A percentile compares a stretch with the other conserved stretches of the same genome.
phyloP scores from a whole-genome alignment of 2,888 invertebrate genomes.

The Apamea monoglypha region DNA sequence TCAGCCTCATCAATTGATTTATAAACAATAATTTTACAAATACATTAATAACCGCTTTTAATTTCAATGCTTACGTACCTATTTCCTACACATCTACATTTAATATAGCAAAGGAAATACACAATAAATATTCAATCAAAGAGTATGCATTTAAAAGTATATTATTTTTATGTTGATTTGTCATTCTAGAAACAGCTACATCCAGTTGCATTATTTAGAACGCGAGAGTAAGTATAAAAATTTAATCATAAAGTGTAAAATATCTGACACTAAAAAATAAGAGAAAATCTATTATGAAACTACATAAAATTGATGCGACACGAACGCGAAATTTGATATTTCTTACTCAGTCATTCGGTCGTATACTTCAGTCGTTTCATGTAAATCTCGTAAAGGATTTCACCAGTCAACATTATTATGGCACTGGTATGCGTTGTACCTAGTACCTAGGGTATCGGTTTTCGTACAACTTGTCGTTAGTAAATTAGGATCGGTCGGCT shows the following conservation, averaged over 20 bases:
- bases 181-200: background rate
- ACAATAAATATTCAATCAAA: background rate
- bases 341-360: conserved; percentile 42
- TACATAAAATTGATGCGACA: conserved; percentile 47
- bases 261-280: conserved; percentile 11
- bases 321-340: conserved; percentile 63
- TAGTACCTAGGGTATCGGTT: conserved; percentile 66
- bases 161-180: background rate
- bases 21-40: background rate
- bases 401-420: conserved; percentile 78
- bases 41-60: too few relatives aligned
- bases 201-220: background rate
- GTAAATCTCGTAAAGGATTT: conserved; percentile 67
- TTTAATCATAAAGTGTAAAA: background rate
- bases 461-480: conserved; percentile 67
- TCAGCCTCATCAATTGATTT: background rate
- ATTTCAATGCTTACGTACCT: too few relatives aligned
- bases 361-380: conserved; percentile 55
- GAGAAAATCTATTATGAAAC: conserved; percentile 2
- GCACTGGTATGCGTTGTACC: conserved; percentile 70
- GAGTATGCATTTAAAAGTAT: background rate
- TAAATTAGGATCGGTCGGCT: conserved; percentile 52
- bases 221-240: too few relatives aligned
- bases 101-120: background rate
- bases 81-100: background rate